Percentiles rank a stretch among this genome's conserved stretches.
These are phyloP conservation scores for Phrynocephalus versicolor DNA, from an alignment of 2,113 vertebrate species.

Conservation along the genomic window DNA sequence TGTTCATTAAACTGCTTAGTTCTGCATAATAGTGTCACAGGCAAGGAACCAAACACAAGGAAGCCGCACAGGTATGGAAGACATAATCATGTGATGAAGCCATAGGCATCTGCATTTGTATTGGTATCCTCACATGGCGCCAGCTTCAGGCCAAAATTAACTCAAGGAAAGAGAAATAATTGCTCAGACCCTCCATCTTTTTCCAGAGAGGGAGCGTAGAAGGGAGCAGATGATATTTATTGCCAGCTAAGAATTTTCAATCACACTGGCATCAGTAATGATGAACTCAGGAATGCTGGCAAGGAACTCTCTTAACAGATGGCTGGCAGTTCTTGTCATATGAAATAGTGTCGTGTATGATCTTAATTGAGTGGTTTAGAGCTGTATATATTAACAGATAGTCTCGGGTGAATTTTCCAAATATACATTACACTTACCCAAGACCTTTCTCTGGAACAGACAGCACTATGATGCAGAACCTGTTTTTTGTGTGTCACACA, in stretches of 20 bases:
- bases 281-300: conserved; percentile 68
- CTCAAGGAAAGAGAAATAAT: conserved; percentile 22
- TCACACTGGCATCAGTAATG: conserved; percentile 31
- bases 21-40: neutral
- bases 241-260: conserved; percentile 58
- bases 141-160: conserved; percentile 55
- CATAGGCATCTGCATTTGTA: neutral
- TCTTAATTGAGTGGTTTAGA: conserved; percentile 68
- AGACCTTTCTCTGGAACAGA: conserved; percentile 36
- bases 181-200: conserved; percentile 13
- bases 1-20: conserved; percentile 6
- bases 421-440: conserved; percentile 40
- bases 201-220: conserved; percentile 6
- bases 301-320: conserved; percentile 76
- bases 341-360: conserved; percentile 61
- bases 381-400: conserved; percentile 74
- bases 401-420: conserved; percentile 57
- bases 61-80: conserved; percentile 13
- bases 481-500: conserved; percentile 31
- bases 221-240: conserved; percentile 65
- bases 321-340: conserved; percentile 66
- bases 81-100: neutral
- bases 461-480: conserved; percentile 41
- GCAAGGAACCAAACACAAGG: neutral
- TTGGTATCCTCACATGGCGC: neutral